Percentiles rank a stretch among this genome's conserved stretches.
These are phyloP conservation scores for Drosophila tani DNA, from an alignment of 1,140 invertebrate species.

Conservation along the genomic window DNA sequence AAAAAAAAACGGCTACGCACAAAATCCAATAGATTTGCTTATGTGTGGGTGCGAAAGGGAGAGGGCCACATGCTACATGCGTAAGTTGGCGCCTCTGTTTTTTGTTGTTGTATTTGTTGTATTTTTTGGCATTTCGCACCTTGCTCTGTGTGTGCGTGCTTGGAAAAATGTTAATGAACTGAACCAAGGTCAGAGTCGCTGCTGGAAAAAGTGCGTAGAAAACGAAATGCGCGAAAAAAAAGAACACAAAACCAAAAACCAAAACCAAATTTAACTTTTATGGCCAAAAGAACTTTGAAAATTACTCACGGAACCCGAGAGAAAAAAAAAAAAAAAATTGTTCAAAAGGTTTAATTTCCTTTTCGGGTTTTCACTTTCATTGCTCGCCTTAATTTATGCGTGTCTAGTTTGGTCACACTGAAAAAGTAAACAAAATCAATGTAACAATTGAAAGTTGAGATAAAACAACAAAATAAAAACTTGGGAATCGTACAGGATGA, in stretches of 20 bases:
- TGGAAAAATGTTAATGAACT: slow-evolving; percentile 79
- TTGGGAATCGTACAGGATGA: no score
- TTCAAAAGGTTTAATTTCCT: slow-evolving; percentile 14
- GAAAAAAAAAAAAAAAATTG: neutral
- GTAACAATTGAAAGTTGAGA: neutral
- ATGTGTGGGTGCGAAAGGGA: slow-evolving; percentile 8
- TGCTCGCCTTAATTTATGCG: slow-evolving; percentile 6
- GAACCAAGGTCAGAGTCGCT: slow-evolving; percentile 65
- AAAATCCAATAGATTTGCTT: slow-evolving; percentile 26
- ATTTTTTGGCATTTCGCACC: slow-evolving; percentile 52
- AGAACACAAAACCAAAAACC: slow-evolving; percentile 29
- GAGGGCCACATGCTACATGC: slow-evolving; percentile 26
- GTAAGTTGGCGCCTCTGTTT: slow-evolving; percentile 34
- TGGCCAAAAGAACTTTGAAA: slow-evolving; percentile 3
- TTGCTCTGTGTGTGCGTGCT: slow-evolving; percentile 35
- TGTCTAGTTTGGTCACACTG: no score
- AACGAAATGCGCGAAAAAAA: slow-evolving; percentile 32
- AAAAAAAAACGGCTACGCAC: slow-evolving; percentile 8
- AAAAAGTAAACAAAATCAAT: slow-evolving; percentile 2
- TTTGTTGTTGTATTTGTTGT: slow-evolving; percentile 3
- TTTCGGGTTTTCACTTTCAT: slow-evolving; percentile 20
- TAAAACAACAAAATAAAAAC: neutral
- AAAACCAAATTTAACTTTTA: slow-evolving; percentile 38
- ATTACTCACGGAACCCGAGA: slow-evolving; percentile 18
- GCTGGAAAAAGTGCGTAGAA: slow-evolving; percentile 67